These are phyloP conservation scores for Sycophila sp. DNA, from an alignment of 1,140 invertebrate species.

Conservation along the genomic window DNA sequence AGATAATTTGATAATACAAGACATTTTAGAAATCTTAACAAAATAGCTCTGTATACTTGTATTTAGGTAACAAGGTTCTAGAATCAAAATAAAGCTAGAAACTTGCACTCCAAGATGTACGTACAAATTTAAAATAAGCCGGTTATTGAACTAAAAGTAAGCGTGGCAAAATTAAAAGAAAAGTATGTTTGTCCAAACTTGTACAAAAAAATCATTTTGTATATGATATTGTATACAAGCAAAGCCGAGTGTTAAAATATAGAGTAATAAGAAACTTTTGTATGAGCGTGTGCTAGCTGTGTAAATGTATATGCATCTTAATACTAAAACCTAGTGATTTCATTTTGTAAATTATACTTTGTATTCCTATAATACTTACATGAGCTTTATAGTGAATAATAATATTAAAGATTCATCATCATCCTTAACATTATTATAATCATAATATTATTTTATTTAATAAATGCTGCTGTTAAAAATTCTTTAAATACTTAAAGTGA, in stretches of 20 bases:
- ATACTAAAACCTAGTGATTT: constrained; percentile 23
- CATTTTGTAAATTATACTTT: constrained; percentile 34
- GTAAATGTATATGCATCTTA: constrained; percentile 30
- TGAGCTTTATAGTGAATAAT: constrained; percentile 5
- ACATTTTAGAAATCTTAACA: not conserved
- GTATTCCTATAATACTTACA: constrained; percentile 23
- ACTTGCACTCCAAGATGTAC: constrained; percentile 28
- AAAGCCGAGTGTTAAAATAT: constrained; percentile 29
- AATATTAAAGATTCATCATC: constrained; percentile 12
- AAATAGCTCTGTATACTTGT: constrained; percentile 17
- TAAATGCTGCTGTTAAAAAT: constrained; percentile 16
- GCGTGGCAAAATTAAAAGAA: constrained; percentile 8
- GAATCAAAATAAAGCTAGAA: constrained; percentile 29
- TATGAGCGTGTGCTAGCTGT: constrained; percentile 32
- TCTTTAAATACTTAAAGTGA: not conserved
- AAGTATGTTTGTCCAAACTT: constrained; percentile 30
- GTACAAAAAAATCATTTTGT: constrained; percentile 32
- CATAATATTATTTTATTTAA: constrained; percentile 19
- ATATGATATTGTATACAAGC: constrained; percentile 30
- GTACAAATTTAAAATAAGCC: constrained; percentile 38
- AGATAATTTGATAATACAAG: constrained; percentile 1
- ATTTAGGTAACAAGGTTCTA: constrained; percentile 27
- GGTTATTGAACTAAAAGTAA: constrained; percentile 4
- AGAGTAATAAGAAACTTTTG: constrained; percentile 33
- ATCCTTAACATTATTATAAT: constrained; percentile 20